Base-by-base conservation (phyloP, 1,140 invertebrate genomes). In the Drosophila rhopaloa region DNA sequence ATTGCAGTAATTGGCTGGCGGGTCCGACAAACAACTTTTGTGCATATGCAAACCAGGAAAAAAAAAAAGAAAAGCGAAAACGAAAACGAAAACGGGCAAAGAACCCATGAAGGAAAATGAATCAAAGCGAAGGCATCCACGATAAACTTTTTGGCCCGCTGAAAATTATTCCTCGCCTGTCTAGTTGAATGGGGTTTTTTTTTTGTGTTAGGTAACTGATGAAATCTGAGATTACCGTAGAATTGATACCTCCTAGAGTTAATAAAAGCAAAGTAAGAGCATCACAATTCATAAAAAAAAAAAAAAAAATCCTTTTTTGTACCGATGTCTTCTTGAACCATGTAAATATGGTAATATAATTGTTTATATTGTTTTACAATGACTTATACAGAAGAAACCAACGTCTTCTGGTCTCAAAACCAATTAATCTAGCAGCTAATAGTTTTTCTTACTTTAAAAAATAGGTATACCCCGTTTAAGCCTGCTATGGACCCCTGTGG, bases 1-100 rank as follows among this genome's bases (percentile, higher is more conserved):
- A 54, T 48, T 85, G 81, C 77, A 81, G 77, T 81, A 77, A 85
- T 85, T 85, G 74, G 67, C 55, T 73, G 62, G 61, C 55, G 56
- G 44, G 40, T 41, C 76, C 59, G 54, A 70, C 41, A 58, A 63
- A 80, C 41, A 75, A 63, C 37, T 71, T 40, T 80, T 80, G 41
- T 76, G 70, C 72, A 76, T 81, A 76, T 83, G 61, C 71, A 72
- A 63, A 75, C 58, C 59, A 29, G 38, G 35, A 51, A 58, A 38
- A 35, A 37, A 24, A 55, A 53, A 68, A 63, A 58, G 24, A 14
- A 48, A 10, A 44, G 13, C 3, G 16, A 44, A 24, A 16, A 16
- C 9, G 11, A 16, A 16, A 10, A 6, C 5, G 29, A 19, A 35
- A 24, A 40, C 9, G 11, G 46, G 3, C 16, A 40, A 41, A n/a